These are phyloP conservation scores for Smutsia gigantea DNA, from an alignment of 2,797 vertebrate genomes.

Conservation along the genomic window DNA sequence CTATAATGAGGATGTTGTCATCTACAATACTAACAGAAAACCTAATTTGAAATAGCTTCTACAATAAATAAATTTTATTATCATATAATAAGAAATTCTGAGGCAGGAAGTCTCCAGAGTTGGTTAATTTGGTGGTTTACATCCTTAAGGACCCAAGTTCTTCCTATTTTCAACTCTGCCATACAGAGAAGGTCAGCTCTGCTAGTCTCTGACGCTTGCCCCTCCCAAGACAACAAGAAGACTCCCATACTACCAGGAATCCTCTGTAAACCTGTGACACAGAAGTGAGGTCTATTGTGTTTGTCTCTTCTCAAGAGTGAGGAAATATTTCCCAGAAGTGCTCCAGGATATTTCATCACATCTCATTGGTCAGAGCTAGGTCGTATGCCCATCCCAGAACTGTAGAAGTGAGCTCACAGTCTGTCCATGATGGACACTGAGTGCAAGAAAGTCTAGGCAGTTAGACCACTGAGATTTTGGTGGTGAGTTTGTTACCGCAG, in stretches of 20 bases:
- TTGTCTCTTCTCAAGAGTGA: not conserved
- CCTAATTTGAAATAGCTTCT: constrained; percentile 8
- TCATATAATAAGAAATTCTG: constrained; percentile 22
- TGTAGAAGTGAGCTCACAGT: not conserved
- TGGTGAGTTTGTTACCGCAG: not conserved
- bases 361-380: not conserved
- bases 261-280: not conserved
- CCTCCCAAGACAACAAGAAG: not conserved
- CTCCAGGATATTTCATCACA: not conserved
- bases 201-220: not conserved
- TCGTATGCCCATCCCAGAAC: not conserved
- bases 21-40: not conserved
- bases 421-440: not conserved
- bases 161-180: not conserved
- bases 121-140: not conserved
- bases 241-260: not conserved
- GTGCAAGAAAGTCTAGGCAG: not conserved
- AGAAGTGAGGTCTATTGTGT: not conserved
- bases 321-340: not conserved
- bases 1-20: not conserved
- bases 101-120: constrained; percentile 22
- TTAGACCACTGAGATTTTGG: not conserved
- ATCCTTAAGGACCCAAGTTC: not conserved
- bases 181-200: not conserved
- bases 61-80: constrained; percentile 24